These are phyloP conservation scores for Ypsolopha scabrella DNA, from an alignment of 2,888 invertebrate species.

Conservation along the genomic window DNA sequence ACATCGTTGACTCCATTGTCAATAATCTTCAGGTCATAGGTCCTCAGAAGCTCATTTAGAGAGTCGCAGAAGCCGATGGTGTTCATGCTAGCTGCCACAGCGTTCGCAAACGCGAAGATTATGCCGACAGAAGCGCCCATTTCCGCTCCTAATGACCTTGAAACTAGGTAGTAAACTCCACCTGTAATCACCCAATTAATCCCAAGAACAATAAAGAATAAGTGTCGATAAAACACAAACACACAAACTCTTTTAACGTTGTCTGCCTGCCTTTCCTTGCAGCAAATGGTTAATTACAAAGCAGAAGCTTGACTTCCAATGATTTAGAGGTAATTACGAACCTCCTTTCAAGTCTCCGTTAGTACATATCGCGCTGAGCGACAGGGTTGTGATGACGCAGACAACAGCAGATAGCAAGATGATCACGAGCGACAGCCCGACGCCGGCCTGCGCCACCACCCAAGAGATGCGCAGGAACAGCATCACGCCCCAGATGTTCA, in stretches of 20 bases:
- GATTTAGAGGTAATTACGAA: too few species aligned
- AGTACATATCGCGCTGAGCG: constrained; percentile 90
- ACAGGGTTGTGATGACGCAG: constrained; percentile 88
- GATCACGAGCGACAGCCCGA: constrained; percentile 78
- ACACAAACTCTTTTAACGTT: too few species aligned
- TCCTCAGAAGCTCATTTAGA: constrained; percentile 79
- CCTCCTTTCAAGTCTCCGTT: constrained; percentile 99
- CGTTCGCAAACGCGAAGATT: constrained; percentile 97
- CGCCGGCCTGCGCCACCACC: constrained; percentile 96
- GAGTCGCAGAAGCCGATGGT: constrained; percentile 98
- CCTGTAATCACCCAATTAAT: too few species aligned
- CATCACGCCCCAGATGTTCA: constrained; percentile 99
- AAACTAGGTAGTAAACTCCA: constrained; percentile 98
- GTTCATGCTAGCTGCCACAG: constrained; percentile 97
- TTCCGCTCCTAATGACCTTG: constrained; percentile 94
- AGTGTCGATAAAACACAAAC: too few species aligned
- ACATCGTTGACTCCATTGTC: constrained; percentile 81
- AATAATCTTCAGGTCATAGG: constrained; percentile 75
- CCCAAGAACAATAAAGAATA: too few species aligned
- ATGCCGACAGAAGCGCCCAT: constrained; percentile 98
- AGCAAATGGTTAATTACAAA: too few species aligned
- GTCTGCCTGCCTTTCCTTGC: too few species aligned
- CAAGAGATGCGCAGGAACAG: constrained; percentile 96
- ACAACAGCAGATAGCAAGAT: constrained; percentile 87
- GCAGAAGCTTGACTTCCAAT: too few species aligned